phyloP scores from a whole-genome alignment of 2,113 vertebrate genomes.

The Cynocephalus volans region DNA sequence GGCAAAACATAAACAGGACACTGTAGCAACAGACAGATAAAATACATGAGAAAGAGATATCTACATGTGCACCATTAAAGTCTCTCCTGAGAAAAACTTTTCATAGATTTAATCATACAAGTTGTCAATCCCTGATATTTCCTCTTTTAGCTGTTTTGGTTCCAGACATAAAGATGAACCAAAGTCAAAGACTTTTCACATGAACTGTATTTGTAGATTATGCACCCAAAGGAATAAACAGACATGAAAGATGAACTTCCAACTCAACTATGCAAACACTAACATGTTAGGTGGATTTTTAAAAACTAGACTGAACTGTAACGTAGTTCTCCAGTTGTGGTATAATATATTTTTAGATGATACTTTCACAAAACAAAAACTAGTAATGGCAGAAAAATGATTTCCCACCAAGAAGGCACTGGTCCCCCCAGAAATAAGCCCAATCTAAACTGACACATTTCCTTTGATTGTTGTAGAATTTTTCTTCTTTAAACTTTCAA shows the following conservation, averaged over 20 bases:
- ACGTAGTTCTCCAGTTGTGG: background rate
- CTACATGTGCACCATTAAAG: conserved; percentile 72
- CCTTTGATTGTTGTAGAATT: conserved; percentile 84
- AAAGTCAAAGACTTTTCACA: conserved; percentile 72
- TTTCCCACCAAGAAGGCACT: too few relatives aligned
- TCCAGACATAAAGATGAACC: conserved; percentile 74
- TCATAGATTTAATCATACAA: conserved; percentile 76
- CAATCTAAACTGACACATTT: conserved; percentile 31
- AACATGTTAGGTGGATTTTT: conserved; percentile 14
- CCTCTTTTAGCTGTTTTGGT: conserved; percentile 92
- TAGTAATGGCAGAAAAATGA: conserved; percentile 69
- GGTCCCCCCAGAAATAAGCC: conserved; percentile 85
- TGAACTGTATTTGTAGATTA: conserved; percentile 70
- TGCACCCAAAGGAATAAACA: conserved; percentile 61
- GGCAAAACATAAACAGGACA: conserved; percentile 71
- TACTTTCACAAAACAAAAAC: conserved; percentile 75
- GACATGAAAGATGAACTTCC: background rate
- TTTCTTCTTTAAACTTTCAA: too few relatives aligned
- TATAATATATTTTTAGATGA: conserved; percentile 67
- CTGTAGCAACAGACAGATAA: conserved; percentile 72
- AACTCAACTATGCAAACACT: background rate
- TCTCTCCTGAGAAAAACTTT: conserved; percentile 76
- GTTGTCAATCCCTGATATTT: conserved; percentile 77
- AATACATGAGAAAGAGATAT: conserved; percentile 69
- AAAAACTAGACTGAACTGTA: conserved; percentile 45